Conservation (phyloP, 1,140 invertebrate species). For the Lucilia cuprina region DNA sequence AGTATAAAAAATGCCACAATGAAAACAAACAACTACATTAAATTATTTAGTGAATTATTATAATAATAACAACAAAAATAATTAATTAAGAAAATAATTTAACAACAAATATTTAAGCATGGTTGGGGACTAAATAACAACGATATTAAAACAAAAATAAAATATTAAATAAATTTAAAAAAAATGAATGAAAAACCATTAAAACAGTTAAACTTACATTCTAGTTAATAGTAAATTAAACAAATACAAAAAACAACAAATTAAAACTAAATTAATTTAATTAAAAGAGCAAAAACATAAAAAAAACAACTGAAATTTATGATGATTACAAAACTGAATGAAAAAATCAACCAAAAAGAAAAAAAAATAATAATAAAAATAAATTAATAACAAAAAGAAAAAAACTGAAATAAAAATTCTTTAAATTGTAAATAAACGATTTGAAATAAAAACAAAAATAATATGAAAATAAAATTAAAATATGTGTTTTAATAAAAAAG, state of each 20-base stretch:
- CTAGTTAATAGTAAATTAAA: conserved; percentile 27
- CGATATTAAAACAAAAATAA: conserved; percentile 25
- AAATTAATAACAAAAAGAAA: neutral
- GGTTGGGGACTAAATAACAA: conserved; percentile 35
- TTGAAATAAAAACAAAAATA: neutral
- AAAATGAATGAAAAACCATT: conserved; percentile 9
- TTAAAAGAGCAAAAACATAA: neutral
- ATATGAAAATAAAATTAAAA: conserved; percentile 16
- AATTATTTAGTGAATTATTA: conserved; percentile 10
- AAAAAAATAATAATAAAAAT: neutral
- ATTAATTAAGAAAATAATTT: conserved; percentile 14
- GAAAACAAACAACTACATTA: neutral
- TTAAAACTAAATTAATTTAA: neutral
- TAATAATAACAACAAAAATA: neutral
- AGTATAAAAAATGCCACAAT: neutral
- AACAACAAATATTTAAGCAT: conserved; percentile 24
- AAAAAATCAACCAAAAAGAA: neutral
- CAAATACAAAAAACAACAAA: neutral
- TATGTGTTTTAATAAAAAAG: neutral
- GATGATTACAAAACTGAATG: neutral
- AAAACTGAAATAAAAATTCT: conserved; percentile 11
- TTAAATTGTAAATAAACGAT: conserved; percentile 33
- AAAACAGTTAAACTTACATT: conserved; percentile 32
- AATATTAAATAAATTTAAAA: conserved; percentile 9
- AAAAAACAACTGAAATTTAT: neutral